Evolutionary conservation across 2,888 invertebrate species (phyloP), one percentile per base, ranked within the genome.

Genomic region (Drosophila anomalata): DNA sequence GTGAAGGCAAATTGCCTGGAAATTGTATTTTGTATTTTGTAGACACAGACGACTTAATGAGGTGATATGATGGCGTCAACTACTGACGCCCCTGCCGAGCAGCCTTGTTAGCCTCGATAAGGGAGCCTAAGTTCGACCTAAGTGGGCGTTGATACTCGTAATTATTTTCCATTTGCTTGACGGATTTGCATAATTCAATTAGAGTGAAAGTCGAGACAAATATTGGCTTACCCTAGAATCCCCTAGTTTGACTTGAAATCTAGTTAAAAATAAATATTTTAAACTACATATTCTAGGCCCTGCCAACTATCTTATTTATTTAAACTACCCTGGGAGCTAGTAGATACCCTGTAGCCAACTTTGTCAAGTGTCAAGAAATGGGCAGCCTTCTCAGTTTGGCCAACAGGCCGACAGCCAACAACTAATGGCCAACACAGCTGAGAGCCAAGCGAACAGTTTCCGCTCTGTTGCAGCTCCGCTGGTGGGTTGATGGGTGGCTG

Each of bases 381-480:
- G 56, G 46, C 44, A 46, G 47, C 39, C 65, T 48, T 46, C 33
- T 50, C 48, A 68, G 50, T 48, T 57, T 57, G 69, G 70, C 61
- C 42, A 59, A 53, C 51, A 53, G 71, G 71, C 41, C 52, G 58
- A 66, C 69, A 68, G 59, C 58, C 68, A 50, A 55, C 65, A 53
- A 57, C 70, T 67, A 55, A 67, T 62, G 71, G 53, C 71, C 52
- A 62, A 42, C 55, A 68, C 33, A 1, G 1, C 17, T 17, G 17
- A 1, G 17, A 17, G 17, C 17, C 17, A 62, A 62, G 68, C 46
- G 58, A 75, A 66, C 55, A 52, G 86, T 87, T 82, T 82, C 86
- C 81, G 81, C 81, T 81, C 75, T 56, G 75, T 9, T 74, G 73
- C 69, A 56, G 50, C 57, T 66, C 46, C 14, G 67, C 44, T 57